These are phyloP conservation scores for Chloroclysta siterata DNA, from an alignment of 2,888 invertebrate genomes.

Conservation along the genomic window DNA sequence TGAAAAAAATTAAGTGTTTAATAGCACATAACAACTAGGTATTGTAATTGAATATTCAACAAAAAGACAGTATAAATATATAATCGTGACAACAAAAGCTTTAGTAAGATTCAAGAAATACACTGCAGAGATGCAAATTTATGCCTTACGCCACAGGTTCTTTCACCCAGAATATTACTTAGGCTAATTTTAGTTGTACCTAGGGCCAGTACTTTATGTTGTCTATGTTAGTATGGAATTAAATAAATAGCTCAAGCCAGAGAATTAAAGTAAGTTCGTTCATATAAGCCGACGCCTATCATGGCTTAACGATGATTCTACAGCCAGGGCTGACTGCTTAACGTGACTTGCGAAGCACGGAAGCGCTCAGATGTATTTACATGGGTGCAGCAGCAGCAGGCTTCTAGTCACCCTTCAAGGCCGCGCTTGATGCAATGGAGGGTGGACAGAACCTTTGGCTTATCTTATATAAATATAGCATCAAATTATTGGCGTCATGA, in stretches of 20 bases:
- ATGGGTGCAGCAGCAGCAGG: too few species aligned
- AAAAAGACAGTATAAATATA: not conserved
- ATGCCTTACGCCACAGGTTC: not conserved
- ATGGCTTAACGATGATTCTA: too few species aligned
- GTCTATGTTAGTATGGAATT: not conserved
- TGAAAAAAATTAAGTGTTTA: not conserved
- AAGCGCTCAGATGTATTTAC: too few species aligned
- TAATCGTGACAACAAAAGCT: slow-evolving; percentile 2
- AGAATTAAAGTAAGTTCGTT: too few species aligned
- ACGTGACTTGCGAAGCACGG: too few species aligned
- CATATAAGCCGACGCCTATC: too few species aligned
- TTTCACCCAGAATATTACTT: not conserved
- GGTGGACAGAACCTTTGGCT: not conserved
- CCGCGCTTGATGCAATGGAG: not conserved
- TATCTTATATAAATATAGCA: not conserved
- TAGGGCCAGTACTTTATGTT: not conserved
- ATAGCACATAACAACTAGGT: not conserved
- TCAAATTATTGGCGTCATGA: not conserved
- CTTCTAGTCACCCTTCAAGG: too few species aligned
- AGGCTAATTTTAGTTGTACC: not conserved
- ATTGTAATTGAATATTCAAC: too few species aligned
- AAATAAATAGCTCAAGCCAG: not conserved
- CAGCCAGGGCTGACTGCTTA: too few species aligned
- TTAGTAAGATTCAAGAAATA: slow-evolving; percentile 2
- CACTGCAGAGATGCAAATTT: not conserved